Conservation (phyloP, 2,797 vertebrate genomes). For the Scarus forsteni region DNA sequence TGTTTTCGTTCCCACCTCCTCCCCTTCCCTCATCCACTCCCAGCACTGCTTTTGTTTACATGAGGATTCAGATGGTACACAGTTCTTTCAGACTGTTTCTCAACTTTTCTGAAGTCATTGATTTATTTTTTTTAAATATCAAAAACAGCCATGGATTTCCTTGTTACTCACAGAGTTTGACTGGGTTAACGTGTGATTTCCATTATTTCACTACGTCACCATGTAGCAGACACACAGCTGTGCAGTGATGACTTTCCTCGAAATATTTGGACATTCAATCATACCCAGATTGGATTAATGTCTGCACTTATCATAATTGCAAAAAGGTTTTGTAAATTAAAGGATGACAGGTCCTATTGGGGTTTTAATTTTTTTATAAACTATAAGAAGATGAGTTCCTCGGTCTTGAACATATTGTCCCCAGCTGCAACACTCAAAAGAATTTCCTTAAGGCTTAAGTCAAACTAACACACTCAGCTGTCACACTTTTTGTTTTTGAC, state of each 20-base stretch:
- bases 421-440: slow-evolving; percentile 1
- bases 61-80: slow-evolving; percentile 66
- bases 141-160: slow-evolving; percentile 75
- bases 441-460: neutral
- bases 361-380: neutral
- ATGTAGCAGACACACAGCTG: slow-evolving; percentile 63
- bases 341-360: neutral
- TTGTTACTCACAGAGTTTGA: slow-evolving; percentile 70
- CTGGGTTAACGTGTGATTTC: slow-evolving; percentile 58
- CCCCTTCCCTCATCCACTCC: neutral
- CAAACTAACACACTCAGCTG: neutral
- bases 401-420: slow-evolving; percentile 1
- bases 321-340: neutral
- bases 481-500: neutral
- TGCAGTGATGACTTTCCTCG: slow-evolving; percentile 42
- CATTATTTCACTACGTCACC: slow-evolving; percentile 64
- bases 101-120: slow-evolving; percentile 73
- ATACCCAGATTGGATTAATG: slow-evolving; percentile 25
- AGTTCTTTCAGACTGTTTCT: slow-evolving; percentile 57
- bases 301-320: neutral
- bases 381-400: neutral
- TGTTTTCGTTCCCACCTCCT: slow-evolving; percentile 73
- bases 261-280: slow-evolving; percentile 55
- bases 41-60: slow-evolving; percentile 55
- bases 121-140: slow-evolving; percentile 49